These are phyloP conservation scores for Pseudochirops corinnae DNA, from an alignment of 2,797 vertebrate species.

Conservation along the genomic window DNA sequence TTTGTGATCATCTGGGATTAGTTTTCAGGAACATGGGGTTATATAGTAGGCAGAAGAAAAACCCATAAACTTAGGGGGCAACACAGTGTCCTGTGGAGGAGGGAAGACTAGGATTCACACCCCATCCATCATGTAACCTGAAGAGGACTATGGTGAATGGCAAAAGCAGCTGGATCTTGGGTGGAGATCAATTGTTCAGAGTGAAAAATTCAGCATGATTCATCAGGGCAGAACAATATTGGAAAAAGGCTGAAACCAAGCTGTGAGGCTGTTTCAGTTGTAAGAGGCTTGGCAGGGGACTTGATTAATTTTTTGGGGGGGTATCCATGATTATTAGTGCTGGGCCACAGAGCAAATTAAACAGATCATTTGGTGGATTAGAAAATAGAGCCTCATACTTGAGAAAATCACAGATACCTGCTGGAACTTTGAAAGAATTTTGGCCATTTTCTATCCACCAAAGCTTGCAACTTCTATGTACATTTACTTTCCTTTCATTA, in stretches of 20 bases:
- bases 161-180: background rate
- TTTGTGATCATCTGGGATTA: background rate
- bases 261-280: background rate
- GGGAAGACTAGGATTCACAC: background rate
- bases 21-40: background rate
- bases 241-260: background rate
- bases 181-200: background rate
- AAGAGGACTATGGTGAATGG: background rate
- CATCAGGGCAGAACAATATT: background rate
- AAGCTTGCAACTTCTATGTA: background rate
- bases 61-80: background rate
- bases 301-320: background rate
- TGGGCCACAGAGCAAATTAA: background rate
- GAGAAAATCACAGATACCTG: background rate
- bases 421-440: background rate
- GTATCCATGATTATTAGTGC: background rate
- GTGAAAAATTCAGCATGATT: background rate
- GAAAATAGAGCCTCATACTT: background rate
- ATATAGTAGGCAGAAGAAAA: background rate
- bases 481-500: background rate
- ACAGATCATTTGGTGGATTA: background rate
- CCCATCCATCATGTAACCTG: background rate
- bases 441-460: background rate
- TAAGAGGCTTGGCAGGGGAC: background rate
- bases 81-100: background rate